Evolutionary conservation across 2,888 invertebrate genomes (phyloP).

Genomic region (Parochlus steinenii): DNA sequence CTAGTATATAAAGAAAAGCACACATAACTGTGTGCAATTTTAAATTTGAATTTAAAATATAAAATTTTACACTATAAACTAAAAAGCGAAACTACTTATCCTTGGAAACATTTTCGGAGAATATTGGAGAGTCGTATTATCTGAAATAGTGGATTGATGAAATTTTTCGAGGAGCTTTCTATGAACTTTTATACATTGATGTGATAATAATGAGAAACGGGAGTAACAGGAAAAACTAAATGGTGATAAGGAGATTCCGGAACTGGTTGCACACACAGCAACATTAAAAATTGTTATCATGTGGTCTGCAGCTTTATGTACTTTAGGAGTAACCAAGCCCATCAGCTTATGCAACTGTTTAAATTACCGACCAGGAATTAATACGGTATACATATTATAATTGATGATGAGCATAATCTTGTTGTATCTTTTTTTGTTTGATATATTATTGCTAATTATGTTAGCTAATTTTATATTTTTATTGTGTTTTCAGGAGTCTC

Average conservation of each 20-base stretch:
- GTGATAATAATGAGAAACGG: too few species aligned
- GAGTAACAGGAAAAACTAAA: neutral
- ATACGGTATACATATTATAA: constrained; percentile 1
- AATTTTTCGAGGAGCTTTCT: too few species aligned
- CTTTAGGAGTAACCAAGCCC: constrained; percentile 32
- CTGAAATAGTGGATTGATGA: too few species aligned
- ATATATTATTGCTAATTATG: neutral
- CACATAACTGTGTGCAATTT: too few species aligned
- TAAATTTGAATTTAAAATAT: too few species aligned
- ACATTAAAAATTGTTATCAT: constrained; percentile 17
- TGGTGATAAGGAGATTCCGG: neutral
- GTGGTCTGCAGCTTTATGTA: constrained; percentile 33
- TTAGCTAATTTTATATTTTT: neutral
- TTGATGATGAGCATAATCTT: neutral
- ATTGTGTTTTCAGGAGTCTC: constrained; percentile 58
- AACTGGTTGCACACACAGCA: neutral
- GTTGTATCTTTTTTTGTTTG: too few species aligned
- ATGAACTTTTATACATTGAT: too few species aligned
- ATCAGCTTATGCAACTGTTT: constrained; percentile 27
- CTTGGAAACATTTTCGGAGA: too few species aligned
- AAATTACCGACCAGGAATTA: constrained; percentile 29
- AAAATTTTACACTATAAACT: too few species aligned
- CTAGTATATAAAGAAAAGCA: too few species aligned
- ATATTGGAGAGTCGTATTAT: too few species aligned
- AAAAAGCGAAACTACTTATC: too few species aligned